phyloP scores from a whole-genome alignment of 2,113 vertebrate species.

The Agapornis roseicollis region DNA sequence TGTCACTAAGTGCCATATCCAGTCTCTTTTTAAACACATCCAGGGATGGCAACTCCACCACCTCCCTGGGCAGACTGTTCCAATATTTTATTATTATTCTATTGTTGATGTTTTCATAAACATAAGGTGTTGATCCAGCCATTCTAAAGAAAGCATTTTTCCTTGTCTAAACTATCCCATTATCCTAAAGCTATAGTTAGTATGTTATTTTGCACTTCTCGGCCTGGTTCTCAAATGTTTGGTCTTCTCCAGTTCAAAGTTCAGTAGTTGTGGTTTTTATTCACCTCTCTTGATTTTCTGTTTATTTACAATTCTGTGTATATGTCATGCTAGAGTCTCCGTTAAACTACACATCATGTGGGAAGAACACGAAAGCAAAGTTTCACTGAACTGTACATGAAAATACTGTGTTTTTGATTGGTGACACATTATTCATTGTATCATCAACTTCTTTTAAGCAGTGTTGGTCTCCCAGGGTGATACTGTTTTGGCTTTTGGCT shows the following conservation, averaged over 20 bases:
- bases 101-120: neutral
- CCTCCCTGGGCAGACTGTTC: too few relatives aligned
- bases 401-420: neutral
- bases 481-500: neutral
- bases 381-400: neutral
- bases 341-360: neutral
- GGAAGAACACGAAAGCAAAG: neutral
- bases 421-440: neutral
- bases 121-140: neutral
- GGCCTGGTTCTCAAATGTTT: neutral
- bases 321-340: neutral
- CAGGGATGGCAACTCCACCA: too few relatives aligned
- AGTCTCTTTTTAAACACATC: too few relatives aligned
- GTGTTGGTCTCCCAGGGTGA: neutral
- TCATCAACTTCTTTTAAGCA: neutral
- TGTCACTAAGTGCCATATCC: too few relatives aligned
- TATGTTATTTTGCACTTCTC: neutral
- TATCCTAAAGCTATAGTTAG: neutral
- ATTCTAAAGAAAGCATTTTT: neutral
- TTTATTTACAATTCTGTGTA: neutral
- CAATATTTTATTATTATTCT: too few relatives aligned
- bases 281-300: neutral
- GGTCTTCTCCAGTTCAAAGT: neutral
- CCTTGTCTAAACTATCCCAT: neutral
- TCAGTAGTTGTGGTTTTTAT: neutral